Conservation (phyloP, 2,797 vertebrate genomes). For the Xenops minutus region DNA sequence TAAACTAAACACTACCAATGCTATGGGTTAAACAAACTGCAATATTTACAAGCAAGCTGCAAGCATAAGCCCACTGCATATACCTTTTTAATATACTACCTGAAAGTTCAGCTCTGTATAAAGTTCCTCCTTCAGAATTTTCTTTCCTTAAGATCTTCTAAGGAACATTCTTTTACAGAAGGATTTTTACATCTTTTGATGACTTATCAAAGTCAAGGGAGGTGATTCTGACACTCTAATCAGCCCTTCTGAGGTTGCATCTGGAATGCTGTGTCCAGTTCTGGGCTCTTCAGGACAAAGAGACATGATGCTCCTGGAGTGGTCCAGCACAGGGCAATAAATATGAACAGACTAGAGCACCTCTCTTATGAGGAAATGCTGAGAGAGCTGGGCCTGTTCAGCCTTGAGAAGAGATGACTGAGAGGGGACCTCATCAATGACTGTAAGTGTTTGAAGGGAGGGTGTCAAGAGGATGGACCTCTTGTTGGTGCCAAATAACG, state of each 20-base stretch:
- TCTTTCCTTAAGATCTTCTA: background rate
- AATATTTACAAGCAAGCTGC: background rate
- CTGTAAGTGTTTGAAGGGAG: background rate
- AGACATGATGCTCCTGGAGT: background rate
- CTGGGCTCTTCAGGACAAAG: background rate
- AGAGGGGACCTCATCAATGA: background rate
- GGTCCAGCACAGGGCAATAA: background rate
- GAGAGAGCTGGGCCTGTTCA: background rate
- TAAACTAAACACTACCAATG: background rate
- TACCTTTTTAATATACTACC: background rate
- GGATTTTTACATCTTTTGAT: background rate
- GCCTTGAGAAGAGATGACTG: background rate
- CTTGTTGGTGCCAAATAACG: background rate
- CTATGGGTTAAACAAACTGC: background rate
- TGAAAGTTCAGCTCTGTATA: background rate
- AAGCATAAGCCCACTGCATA: background rate
- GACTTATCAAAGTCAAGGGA: background rate
- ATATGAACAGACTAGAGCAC: background rate
- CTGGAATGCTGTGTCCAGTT: background rate
- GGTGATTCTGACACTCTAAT: background rate
- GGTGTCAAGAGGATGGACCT: background rate
- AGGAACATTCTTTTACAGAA: background rate
- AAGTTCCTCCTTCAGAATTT: background rate
- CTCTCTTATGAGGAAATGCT: fast-evolving
- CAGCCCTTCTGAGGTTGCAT: background rate